phyloP scores from a whole-genome alignment of 2,888 invertebrate species.

The Zhengitettix transpicula region DNA sequence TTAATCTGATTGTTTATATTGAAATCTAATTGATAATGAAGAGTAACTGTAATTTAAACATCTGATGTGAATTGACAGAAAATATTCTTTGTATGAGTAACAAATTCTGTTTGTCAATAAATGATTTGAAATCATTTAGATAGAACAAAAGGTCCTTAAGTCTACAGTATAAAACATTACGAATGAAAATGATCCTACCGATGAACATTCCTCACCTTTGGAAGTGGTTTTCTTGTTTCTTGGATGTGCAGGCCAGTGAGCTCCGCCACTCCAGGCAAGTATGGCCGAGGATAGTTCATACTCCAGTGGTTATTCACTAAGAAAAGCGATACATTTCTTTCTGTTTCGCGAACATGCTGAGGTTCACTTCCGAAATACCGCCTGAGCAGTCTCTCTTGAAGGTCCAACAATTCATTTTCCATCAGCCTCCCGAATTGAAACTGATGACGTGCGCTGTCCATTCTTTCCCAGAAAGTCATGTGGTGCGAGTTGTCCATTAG shows the following conservation, averaged over 20 bases:
- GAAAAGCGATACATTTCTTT: slow-evolving; percentile 24
- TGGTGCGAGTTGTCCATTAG: slow-evolving; percentile 11
- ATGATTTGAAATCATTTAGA: no score
- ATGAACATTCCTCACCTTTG: slow-evolving; percentile 22
- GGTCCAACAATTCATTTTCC: no score
- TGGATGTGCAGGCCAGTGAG: slow-evolving; percentile 36
- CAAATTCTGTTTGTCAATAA: no score
- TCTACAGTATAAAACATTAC: no score
- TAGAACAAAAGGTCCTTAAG: no score
- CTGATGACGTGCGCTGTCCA: slow-evolving; percentile 21
- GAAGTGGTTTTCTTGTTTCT: slow-evolving; percentile 28
- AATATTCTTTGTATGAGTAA: no score
- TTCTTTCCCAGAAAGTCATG: slow-evolving; percentile 34
- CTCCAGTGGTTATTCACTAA: slow-evolving; percentile 39
- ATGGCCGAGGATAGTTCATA: slow-evolving; percentile 35
- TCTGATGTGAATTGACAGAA: no score
- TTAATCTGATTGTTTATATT: no score
- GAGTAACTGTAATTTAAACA: no score
- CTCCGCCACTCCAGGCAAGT: slow-evolving; percentile 36
- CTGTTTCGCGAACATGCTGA: not conserved
- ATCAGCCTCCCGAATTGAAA: no score
- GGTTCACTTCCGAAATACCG: slow-evolving; percentile 1
- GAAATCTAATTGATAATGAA: no score
- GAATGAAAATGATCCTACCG: no score
- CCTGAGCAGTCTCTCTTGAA: not conserved